These are phyloP conservation scores for Epirrita christyi DNA, from an alignment of 2,888 invertebrate species.

Conservation along the genomic window DNA sequence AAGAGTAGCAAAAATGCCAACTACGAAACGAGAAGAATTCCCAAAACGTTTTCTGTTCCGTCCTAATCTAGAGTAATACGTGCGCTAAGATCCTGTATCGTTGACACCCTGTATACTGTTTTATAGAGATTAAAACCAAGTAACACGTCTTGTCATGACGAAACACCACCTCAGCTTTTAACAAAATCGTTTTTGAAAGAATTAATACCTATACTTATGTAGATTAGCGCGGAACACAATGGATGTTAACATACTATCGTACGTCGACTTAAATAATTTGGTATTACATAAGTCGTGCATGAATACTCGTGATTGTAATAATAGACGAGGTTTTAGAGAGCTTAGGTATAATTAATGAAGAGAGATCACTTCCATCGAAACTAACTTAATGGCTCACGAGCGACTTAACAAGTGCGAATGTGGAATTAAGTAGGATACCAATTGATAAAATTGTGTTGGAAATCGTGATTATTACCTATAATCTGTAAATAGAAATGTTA, in stretches of 20 bases:
- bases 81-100: not conserved
- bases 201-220: slow-evolving; percentile 84
- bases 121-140: slow-evolving; percentile 48
- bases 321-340: slow-evolving; percentile 62
- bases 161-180: slow-evolving; percentile 68
- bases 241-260: slow-evolving; percentile 69
- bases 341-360: slow-evolving; percentile 71
- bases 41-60: no score
- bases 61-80: no score
- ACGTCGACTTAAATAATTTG: slow-evolving; percentile 66
- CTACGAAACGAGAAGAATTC: no score
- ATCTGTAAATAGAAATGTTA: slow-evolving; percentile 44
- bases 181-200: slow-evolving; percentile 80
- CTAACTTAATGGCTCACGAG: slow-evolving; percentile 69
- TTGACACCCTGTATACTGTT: not conserved
- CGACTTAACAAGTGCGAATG: slow-evolving; percentile 66
- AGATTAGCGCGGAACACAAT: slow-evolving; percentile 77
- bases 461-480: slow-evolving; percentile 67
- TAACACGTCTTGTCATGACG: slow-evolving; percentile 54
- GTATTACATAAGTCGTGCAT: slow-evolving; percentile 68
- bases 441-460: slow-evolving; percentile 53
- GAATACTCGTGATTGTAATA: slow-evolving; percentile 71
- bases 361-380: slow-evolving; percentile 54
- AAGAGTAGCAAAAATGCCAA: no score
- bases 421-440: slow-evolving; percentile 30